Percentiles rank a stretch among this genome's conserved stretches.
Conservation (phyloP, 2,113 vertebrate species). For the Semnopithecus entellus region DNA sequence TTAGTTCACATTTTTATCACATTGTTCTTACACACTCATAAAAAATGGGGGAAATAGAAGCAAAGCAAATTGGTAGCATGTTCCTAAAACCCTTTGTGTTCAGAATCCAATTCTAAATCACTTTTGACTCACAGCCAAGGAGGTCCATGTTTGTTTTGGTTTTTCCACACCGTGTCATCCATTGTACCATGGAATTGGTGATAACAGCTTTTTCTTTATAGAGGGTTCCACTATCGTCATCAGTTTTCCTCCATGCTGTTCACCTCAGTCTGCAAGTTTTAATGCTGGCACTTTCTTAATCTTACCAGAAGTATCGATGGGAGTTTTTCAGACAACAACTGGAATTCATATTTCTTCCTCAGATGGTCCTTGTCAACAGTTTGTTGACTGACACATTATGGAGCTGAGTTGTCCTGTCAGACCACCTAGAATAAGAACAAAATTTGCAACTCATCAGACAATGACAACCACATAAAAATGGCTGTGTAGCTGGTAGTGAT, state of each 20-base stretch:
- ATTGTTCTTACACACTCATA: neutral
- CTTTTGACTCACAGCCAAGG: neutral
- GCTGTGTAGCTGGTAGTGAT: neutral
- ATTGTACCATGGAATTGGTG: accelerated
- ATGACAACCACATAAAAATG: neutral
- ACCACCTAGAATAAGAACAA: neutral
- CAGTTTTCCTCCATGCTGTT: neutral
- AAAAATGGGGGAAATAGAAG: neutral
- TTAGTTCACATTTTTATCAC: neutral
- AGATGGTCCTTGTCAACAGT: neutral
- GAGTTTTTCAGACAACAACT: neutral
- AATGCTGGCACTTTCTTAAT: neutral
- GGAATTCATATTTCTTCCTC: neutral
- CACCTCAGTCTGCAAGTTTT: neutral
- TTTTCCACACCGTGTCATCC: neutral
- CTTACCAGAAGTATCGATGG: neutral
- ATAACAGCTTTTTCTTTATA: neutral
- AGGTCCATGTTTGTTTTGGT: neutral
- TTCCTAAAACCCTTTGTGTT: neutral
- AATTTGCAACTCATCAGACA: neutral
- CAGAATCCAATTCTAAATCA: neutral
- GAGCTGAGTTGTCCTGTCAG: neutral
- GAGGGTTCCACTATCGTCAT: neutral
- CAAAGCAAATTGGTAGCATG: neutral
- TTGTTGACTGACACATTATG: neutral